These are phyloP conservation scores for Hypercompe scribonia DNA, from an alignment of 2,888 invertebrate genomes.

Conservation along the genomic window DNA sequence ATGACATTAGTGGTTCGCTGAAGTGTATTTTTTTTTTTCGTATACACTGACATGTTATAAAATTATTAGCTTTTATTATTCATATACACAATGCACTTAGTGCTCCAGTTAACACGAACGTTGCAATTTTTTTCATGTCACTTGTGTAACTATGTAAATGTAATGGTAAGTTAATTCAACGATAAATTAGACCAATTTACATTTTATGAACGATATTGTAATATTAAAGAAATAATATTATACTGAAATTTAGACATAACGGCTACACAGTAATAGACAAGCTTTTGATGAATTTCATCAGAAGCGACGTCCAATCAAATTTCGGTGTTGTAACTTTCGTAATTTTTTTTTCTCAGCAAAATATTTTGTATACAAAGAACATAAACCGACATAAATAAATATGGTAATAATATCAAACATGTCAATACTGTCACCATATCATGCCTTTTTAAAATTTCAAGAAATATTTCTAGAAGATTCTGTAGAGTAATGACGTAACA, in stretches of 20 bases:
- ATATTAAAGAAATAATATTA: slow-evolving; percentile 1
- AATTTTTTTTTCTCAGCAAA: slow-evolving; percentile 57
- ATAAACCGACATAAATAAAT: not conserved
- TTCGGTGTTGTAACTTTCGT: slow-evolving; percentile 62
- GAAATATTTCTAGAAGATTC: slow-evolving; percentile 17
- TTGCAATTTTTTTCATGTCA: slow-evolving; percentile 44
- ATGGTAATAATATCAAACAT: not conserved
- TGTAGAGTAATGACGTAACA: slow-evolving; percentile 27
- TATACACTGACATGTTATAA: not conserved
- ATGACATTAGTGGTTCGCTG: not conserved
- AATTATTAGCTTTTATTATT: slow-evolving; percentile 41
- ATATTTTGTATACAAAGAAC: slow-evolving; percentile 49
- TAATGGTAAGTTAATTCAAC: slow-evolving; percentile 29
- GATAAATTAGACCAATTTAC: slow-evolving; percentile 6
- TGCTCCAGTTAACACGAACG: slow-evolving; percentile 56
- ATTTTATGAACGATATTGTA: not conserved
- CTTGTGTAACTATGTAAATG: slow-evolving; percentile 43
- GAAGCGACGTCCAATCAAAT: slow-evolving; percentile 46
- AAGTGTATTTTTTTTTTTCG: not conserved
- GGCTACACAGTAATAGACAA: slow-evolving; percentile 45
- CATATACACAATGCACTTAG: slow-evolving; percentile 46
- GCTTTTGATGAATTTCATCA: slow-evolving; percentile 62
- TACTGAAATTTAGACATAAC: not conserved
- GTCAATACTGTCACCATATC: not conserved
- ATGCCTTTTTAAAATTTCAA: not conserved